Conservation (phyloP, 2,797 vertebrate genomes). For the Tinamus major region DNA sequence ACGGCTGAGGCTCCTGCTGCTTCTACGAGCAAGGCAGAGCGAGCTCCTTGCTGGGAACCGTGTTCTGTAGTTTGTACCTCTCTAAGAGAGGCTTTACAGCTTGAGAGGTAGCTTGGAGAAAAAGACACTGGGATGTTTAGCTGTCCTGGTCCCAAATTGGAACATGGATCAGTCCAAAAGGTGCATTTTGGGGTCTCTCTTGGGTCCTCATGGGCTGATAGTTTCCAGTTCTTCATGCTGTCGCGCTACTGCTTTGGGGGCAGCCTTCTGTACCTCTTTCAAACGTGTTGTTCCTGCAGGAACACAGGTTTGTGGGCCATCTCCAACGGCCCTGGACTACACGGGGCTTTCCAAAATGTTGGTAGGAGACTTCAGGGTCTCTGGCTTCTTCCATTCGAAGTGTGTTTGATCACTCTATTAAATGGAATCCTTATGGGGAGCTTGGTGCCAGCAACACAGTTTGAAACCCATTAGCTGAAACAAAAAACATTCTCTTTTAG, state of each 20-base stretch:
- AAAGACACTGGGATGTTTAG: background rate
- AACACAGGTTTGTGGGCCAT: background rate
- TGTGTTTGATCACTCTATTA: conserved; percentile 72
- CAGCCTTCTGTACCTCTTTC: accelerated
- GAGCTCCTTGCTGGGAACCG: background rate
- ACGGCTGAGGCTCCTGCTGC: accelerated
- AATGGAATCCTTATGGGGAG: conserved; percentile 79
- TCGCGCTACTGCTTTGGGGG: background rate
- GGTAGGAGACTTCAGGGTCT: conserved; percentile 51
- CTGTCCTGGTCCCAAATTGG: accelerated
- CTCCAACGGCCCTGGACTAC: background rate
- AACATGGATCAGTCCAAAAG: background rate
- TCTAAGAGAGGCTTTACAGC: background rate
- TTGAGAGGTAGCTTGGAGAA: background rate
- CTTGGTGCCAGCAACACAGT: conserved; percentile 70
- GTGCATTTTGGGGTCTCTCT: background rate
- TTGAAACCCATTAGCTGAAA: conserved; percentile 78
- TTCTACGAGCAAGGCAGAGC: background rate
- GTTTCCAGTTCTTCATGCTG: background rate
- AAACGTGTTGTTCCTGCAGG: background rate
- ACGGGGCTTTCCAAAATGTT: background rate
- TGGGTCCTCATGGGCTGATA: background rate
- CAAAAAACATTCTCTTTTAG: conserved; percentile 69
- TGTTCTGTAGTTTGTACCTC: background rate
- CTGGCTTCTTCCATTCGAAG: conserved; percentile 64